These are phyloP conservation scores for Drosophila kepulauana DNA, from an alignment of 1,140 invertebrate species.

Conservation along the genomic window DNA sequence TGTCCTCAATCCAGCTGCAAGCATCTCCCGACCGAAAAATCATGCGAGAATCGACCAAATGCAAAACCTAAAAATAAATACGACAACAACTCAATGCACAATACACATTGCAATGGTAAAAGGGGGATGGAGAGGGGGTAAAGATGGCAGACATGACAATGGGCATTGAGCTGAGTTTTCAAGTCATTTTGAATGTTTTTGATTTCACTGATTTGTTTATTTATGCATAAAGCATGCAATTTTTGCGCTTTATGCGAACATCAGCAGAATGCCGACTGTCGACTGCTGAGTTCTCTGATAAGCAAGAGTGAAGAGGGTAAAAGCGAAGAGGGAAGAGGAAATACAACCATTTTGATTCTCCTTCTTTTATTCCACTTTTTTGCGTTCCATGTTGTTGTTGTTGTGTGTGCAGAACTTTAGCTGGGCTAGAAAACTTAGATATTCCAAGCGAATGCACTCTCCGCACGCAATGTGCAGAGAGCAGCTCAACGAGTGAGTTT, in stretches of 20 bases:
- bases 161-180: slow-evolving; percentile 75
- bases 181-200: slow-evolving; percentile 82
- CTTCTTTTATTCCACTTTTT: not conserved
- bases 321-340: not conserved
- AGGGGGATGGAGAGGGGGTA: not conserved
- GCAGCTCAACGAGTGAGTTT: slow-evolving; percentile 57
- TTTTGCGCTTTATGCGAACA: slow-evolving; percentile 71
- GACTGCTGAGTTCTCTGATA: slow-evolving; percentile 10
- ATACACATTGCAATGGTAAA: not conserved
- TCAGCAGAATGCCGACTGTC: slow-evolving; percentile 58
- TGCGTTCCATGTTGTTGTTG: not conserved
- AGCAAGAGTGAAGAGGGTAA: not conserved
- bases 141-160: slow-evolving; percentile 40
- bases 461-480: slow-evolving; percentile 49
- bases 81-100: slow-evolving; percentile 24
- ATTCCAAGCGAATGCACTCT: slow-evolving; percentile 76
- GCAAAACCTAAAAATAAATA: slow-evolving; percentile 45
- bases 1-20: slow-evolving; percentile 27
- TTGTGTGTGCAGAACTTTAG: slow-evolving; percentile 37
- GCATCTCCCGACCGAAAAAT: slow-evolving; percentile 11
- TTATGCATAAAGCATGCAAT: slow-evolving; percentile 83
- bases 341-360: not conserved
- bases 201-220: slow-evolving; percentile 84
- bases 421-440: slow-evolving; percentile 72
- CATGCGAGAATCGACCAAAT: slow-evolving; percentile 21